Evolutionary conservation across 2,797 vertebrate genomes (phyloP), one percentile per base, ranked within the genome.

Genomic region (Pogonophryne albipinna): DNA sequence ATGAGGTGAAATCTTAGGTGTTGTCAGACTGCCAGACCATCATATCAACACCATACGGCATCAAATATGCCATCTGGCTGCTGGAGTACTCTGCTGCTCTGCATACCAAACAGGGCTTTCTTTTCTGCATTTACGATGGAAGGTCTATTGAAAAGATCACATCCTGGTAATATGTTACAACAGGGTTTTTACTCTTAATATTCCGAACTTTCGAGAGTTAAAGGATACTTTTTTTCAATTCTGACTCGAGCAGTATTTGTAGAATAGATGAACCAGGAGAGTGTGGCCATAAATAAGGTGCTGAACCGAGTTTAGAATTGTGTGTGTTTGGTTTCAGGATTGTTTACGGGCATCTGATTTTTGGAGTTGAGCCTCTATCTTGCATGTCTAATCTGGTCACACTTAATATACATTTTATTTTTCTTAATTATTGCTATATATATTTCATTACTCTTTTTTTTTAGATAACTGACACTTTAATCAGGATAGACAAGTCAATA

Each of bases 1-100:
- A 83, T 2, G 41, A 83, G 79, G 78, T 86, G 83, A 78, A 87
- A 85, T 31, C 72, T 72, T 51, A 89, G 71, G 49, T 80, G 78
- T 61, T 78, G 76, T 71, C 13, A 3, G 55, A 42, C 61, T 67
- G 71, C 70, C 78, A 83, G 66, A 65, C 67, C 31, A 1, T 73
- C 17, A 1, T 65, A 71, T 76, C 80, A 78, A 78, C 62, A 56
- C 73, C 82, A 87, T 76, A 85, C 85, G 79, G 82, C 71, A 65
- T 80, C 49, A 79, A 15, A 42, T 34, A 23, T 38, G 66, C 78
- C 80, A 83, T 83, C 82, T 89, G 88, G 66, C 65, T 76, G 65
- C 58, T 72, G 20, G 10, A 72, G 20, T 42, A 41, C 55, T 77
- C 3, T n/a, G 17, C 9, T 0, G 1, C 67, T 65, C 46, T 58